phyloP scores from a whole-genome alignment of 2,113 vertebrate species.

The Monarcha castaneiventris region DNA sequence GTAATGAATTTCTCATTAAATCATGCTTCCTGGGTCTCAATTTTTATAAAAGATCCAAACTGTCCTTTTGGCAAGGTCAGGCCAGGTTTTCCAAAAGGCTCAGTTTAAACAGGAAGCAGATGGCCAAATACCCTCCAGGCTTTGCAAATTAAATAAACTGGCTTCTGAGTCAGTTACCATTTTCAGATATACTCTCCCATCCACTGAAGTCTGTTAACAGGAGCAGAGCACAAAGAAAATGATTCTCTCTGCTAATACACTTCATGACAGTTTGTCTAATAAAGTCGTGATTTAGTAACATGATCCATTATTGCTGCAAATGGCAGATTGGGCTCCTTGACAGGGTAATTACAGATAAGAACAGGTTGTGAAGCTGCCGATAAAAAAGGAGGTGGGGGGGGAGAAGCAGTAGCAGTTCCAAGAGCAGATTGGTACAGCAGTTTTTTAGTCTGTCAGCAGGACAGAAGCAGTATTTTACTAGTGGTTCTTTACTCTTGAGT shows the following conservation, averaged over 20 bases:
- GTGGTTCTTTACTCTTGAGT: neutral
- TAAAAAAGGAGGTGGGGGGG: neutral
- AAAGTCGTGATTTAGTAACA: neutral
- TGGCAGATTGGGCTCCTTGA: neutral
- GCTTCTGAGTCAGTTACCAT: neutral
- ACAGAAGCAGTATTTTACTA: neutral
- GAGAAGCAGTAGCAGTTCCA: neutral
- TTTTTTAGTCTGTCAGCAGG: neutral
- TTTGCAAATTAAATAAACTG: conserved; percentile 19
- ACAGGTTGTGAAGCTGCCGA: conserved; percentile 8
- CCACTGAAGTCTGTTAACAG: neutral
- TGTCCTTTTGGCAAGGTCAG: neutral
- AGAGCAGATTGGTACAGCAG: neutral
- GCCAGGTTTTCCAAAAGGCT: conserved; percentile 47
- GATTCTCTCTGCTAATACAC: neutral
- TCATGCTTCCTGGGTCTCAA: neutral
- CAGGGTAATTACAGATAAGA: conserved; percentile 22
- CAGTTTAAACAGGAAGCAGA: conserved; percentile 33
- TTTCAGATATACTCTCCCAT: neutral
- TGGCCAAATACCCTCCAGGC: conserved; percentile 13
- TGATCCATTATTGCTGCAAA: neutral
- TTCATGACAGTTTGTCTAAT: neutral
- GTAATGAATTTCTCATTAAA: neutral
- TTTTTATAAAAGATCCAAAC: neutral
- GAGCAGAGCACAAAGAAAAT: neutral